Percentiles rank a stretch among this genome's conserved stretches.
These are phyloP conservation scores for Drosophila setifemur DNA, from an alignment of 1,140 invertebrate genomes.

Conservation along the genomic window DNA sequence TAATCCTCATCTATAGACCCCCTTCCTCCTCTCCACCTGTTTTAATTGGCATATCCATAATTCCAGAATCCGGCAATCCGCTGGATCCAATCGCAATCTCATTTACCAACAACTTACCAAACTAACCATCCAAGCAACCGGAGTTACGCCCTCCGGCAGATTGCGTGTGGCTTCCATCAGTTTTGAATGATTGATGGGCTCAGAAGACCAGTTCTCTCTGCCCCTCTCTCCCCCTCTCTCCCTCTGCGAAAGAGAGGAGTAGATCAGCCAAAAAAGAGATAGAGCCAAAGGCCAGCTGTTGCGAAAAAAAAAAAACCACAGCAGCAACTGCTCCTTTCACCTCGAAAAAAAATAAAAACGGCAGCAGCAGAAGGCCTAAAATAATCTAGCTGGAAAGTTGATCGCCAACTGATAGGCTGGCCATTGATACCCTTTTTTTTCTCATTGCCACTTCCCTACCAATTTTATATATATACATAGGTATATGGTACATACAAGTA, in stretches of 20 bases:
- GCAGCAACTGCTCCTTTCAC: not conserved
- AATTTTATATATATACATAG: not conserved
- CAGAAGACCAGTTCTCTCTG: conserved; percentile 17
- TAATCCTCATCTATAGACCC: too few species aligned
- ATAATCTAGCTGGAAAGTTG: conserved; percentile 22
- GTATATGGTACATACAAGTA: too few species aligned
- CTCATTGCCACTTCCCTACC: not conserved
- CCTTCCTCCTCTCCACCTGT: conserved; percentile 1
- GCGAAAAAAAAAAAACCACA: conserved; percentile 14
- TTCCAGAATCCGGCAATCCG: too few species aligned
- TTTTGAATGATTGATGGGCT: conserved; percentile 48
- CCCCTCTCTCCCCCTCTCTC: not conserved
- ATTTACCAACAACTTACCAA: too few species aligned
- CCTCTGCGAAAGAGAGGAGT: not conserved
- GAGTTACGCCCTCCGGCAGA: conserved; percentile 45
- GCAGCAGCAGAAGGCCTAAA: conserved; percentile 29
- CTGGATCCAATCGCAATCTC: conserved; percentile 20
- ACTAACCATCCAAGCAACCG: conserved; percentile 25
- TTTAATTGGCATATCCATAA: not conserved
- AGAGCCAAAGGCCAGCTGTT: conserved; percentile 33
- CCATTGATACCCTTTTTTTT: conserved; percentile 54
- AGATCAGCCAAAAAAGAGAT: not conserved
- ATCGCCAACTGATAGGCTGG: conserved; percentile 28
- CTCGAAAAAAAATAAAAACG: not conserved
- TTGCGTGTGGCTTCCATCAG: conserved; percentile 49